Base-by-base conservation (phyloP, 37 sponge, comb jelly and placozoan species). In the Oscarella lobularis region DNA sequence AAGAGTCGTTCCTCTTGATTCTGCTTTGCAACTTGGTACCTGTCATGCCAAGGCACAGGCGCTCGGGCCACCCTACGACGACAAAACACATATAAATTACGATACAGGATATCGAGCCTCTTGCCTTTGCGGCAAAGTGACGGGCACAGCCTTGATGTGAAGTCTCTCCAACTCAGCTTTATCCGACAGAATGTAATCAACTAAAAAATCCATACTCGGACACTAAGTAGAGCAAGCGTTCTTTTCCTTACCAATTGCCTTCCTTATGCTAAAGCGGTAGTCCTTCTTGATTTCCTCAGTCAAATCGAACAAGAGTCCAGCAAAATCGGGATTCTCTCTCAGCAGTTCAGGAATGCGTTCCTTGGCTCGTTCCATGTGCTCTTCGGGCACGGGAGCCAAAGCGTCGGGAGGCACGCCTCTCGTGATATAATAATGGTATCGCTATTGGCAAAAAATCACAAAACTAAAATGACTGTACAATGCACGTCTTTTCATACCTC, bases 161-260 rank as follows among this genome's bases (percentile, higher is more conserved):
- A 94, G 75, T 60, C 95, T 79, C 0, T 37, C 78, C 80, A 74
- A 77, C 69, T 94, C 95, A 27, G 73, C 34, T 20, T 83, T 68
- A 40, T 94, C 95, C 68, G 73, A 77, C n/a, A 94, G 86, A 37
- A 94, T 78, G 73, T 94, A 94, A 76, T 90, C 91, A 1, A 94
- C 84, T 82, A 37, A 29, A 68, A 1, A 33, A 9, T n/a, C 20
- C 4, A 78, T 2, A 3, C 76, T 27, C 38, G 27, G 37, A 2
- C 3, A 76, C 38, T 76, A 66, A 36, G 27, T 33, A 36, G 35
- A 36, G 74, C 73, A 76, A 33, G 32, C 29, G 66, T 67, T 3
- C 41, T 1, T 1, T 38, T 34, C 9, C 77, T 0, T 66, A 82
- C 83, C 85, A 37, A 87, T 84, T 14, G 83, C 67, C 71, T 87